Percentiles rank a stretch among this genome's conserved stretches.
Conservation (phyloP, 2,797 vertebrate genomes). For the Danio albolineatus region DNA sequence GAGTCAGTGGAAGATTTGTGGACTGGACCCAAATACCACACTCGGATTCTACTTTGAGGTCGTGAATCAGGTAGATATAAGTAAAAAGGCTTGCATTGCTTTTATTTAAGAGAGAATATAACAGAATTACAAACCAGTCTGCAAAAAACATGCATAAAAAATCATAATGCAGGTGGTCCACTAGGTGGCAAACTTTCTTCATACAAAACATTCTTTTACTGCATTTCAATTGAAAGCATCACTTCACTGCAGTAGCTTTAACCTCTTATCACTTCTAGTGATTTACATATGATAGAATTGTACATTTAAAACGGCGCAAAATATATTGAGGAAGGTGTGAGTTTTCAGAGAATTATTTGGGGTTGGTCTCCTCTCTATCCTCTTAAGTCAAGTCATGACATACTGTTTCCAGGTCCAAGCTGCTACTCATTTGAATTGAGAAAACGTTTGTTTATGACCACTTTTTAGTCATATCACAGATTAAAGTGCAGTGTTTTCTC, state of each 20-base stretch:
- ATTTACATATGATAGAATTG: background rate
- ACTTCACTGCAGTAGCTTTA: slow-evolving; percentile 21
- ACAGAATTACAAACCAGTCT: too few species aligned
- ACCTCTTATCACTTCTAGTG: background rate
- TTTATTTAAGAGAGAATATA: too few species aligned
- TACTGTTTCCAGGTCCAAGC: too few species aligned
- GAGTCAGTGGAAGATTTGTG: slow-evolving; percentile 97
- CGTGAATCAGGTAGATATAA: slow-evolving; percentile 92
- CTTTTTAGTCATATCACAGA: too few species aligned
- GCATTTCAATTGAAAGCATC: slow-evolving; percentile 2
- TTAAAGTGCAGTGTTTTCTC: too few species aligned
- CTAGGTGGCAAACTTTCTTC: slow-evolving; percentile 56
- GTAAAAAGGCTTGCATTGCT: too few species aligned
- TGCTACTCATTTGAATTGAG: too few species aligned
- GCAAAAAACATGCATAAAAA: too few species aligned
- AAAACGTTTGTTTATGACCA: too few species aligned
- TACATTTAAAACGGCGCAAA: background rate
- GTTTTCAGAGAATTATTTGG: background rate
- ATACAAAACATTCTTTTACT: background rate
- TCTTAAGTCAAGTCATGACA: too few species aligned
- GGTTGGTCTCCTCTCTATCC: background rate
- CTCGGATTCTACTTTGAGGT: slow-evolving; percentile 95
- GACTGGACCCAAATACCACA: slow-evolving; percentile 90
- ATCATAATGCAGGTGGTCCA: slow-evolving; percentile 10
- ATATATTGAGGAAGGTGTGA: background rate